Base-by-base conservation (phyloP, 2,113 vertebrate species). In the Jacana jacana region DNA sequence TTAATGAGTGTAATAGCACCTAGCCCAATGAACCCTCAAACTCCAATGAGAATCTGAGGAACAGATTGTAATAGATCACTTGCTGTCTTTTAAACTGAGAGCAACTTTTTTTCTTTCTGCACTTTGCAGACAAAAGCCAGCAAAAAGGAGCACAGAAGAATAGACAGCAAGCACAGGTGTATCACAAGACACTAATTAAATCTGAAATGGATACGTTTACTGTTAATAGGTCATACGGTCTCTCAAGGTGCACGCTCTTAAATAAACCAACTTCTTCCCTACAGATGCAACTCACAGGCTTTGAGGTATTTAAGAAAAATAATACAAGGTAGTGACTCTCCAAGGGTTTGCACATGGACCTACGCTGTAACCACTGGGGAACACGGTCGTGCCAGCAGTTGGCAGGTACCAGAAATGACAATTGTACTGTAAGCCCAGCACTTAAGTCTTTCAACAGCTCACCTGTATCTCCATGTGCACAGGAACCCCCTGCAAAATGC, bases 371-470 rank as follows among this genome's bases (percentile, higher is more conserved):
- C 40, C 31, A 72, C 14, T 82, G 12, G 27, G 5, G 33, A 71
- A 81, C 27, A 48, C 20, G 14, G 58, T 18, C 9, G 72, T n/a
- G 35, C 16, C 55, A 75, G 48, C 19, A 57, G 14, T 48, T 39
- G 2, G 0, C 13, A 27, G 5, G 5, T 17, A 72, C 24, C 58
- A 64, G 48, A 81, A 69, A 54, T 14, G 5, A 1, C 3, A 25
- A 37, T 87, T 70, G n/a, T 78, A 57, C 18, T 44, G 13, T 13
- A 55, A 0, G 0, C 22, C 17, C 31, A 39, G 37, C 7, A 46
- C 13, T 20, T n/a, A 44, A 57, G 27, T 18, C 31, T 24, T 73
- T 86, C 58, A 83, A 77, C 15, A 86, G 54, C 28, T 69, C 27
- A 61, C 16, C 35, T 25, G 40, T 3, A 57, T 11, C 44, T 61